A percentile compares a stretch with the other conserved stretches of the same genome.
These are phyloP conservation scores for Proteles cristata DNA, from an alignment of 2,113 vertebrate genomes.

Conservation along the genomic window DNA sequence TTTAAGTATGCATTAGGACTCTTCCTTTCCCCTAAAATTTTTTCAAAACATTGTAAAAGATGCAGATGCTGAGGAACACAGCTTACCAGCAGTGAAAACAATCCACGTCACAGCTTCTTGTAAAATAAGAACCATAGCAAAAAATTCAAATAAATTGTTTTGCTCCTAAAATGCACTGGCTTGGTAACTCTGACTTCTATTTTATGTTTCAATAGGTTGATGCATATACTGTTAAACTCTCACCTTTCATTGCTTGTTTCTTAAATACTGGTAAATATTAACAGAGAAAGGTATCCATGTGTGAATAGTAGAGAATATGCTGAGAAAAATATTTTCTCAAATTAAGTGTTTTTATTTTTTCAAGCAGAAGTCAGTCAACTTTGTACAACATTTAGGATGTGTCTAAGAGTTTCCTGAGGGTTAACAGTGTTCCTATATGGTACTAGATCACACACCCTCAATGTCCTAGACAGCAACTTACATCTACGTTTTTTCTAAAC, in stretches of 20 bases:
- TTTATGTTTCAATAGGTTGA: background rate
- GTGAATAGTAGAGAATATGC: background rate
- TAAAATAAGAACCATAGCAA: background rate
- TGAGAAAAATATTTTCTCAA: background rate
- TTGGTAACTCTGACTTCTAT: background rate
- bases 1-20: background rate
- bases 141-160: background rate
- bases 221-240: background rate
- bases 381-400: background rate
- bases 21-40: background rate
- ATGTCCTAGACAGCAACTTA: background rate
- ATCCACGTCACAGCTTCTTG: background rate
- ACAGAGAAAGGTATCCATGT: background rate
- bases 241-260: background rate
- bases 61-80: background rate
- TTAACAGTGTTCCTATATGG: background rate
- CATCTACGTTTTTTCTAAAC: background rate
- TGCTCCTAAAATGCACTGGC: background rate
- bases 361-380: background rate
- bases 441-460: background rate
- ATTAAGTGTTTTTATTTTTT: background rate
- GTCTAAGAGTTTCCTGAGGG: background rate
- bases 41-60: conserved; percentile 1
- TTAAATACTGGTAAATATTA: background rate
- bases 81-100: background rate